phyloP scores from a whole-genome alignment of 2,888 invertebrate species.

The Salticus scenicus region DNA sequence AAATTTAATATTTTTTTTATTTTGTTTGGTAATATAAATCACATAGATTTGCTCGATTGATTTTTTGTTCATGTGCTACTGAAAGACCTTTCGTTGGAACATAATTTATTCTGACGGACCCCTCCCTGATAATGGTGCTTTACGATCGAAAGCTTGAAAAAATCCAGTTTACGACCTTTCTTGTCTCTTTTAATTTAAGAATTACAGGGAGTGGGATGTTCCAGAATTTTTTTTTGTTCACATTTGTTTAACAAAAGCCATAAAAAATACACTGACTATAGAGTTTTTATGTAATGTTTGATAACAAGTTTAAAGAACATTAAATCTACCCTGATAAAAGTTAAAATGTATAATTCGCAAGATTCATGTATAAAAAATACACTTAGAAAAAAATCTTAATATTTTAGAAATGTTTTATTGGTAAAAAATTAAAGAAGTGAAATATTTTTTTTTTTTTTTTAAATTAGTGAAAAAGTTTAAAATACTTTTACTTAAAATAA shows the following conservation, averaged over 20 bases:
- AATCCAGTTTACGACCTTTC: slow-evolving; percentile 12
- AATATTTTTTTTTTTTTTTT: too few relatives aligned
- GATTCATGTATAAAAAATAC: too few relatives aligned
- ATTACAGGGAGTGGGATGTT: slow-evolving; percentile 9
- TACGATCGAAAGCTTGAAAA: slow-evolving; percentile 1
- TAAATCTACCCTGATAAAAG: too few relatives aligned
- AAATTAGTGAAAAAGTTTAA: too few relatives aligned
- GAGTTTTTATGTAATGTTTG: background rate
- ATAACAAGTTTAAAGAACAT: too few relatives aligned
- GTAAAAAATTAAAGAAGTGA: too few relatives aligned
- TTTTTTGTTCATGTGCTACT: background rate
- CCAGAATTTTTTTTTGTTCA: background rate
- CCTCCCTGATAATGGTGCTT: background rate
- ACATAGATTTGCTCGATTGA: background rate
- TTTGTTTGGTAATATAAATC: too few relatives aligned
- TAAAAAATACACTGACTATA: background rate
- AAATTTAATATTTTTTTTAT: too few relatives aligned
- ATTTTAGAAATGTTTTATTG: too few relatives aligned
- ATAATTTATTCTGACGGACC: slow-evolving; percentile 19
- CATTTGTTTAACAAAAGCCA: background rate
- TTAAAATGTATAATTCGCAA: too few relatives aligned
- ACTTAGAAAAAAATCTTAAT: too few relatives aligned
- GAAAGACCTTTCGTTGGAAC: background rate
- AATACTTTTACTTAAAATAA: too few relatives aligned
- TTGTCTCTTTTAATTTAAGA: slow-evolving; percentile 15